Evolutionary conservation across 2,113 vertebrate species (phyloP), one percentile per base, ranked within the genome.

Genomic region (Neofelis nebulosa): DNA sequence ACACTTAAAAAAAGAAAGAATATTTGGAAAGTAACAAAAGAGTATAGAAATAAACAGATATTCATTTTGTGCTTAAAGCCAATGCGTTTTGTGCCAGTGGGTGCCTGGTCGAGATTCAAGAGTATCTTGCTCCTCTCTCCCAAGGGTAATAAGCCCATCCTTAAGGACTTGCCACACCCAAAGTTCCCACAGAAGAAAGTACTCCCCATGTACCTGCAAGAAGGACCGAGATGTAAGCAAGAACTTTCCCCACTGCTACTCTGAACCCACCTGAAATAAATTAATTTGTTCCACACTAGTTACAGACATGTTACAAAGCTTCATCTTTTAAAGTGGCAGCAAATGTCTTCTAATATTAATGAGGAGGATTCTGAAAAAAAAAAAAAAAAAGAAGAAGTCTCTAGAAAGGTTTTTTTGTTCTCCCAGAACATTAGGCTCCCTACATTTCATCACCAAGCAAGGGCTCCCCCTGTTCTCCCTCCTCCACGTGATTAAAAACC

Each of bases 291-390:
- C 88, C 38, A 14, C 4, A 15, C 61, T 68, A 11, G 78, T 85
- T 73, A 89, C 48, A 93, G 57, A 38, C 31, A 19, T 8, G 6
- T 74, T 38, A 41, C 55, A 93, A 41, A 87, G 95, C 89, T 55
- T 83, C 73, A n/a, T 95, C 85, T 89, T 91, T 95, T 89, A 79
- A 91, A 86, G 93, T 66, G 82, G 68, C 83, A 83, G 86, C 61
- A 65, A 89, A 55, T 65, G 97, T 93, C 80, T 91, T 73, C 88
- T 89, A 41, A 55, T 86, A 71, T 87, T 89, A 93, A 91, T 80
- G 78, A 94, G 83, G 48, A n/a, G n/a, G 55, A 86, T 27, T 73
- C 89, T 45, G 73, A 0, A 45, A 11, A 4, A 41, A 41, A 14
- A 57, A 8, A 3, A 38, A 36, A 14, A 63, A 4, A 18, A 55